Evolutionary conservation across 2,888 invertebrate species (phyloP).

Genomic region (Osedax fenrisi): DNA sequence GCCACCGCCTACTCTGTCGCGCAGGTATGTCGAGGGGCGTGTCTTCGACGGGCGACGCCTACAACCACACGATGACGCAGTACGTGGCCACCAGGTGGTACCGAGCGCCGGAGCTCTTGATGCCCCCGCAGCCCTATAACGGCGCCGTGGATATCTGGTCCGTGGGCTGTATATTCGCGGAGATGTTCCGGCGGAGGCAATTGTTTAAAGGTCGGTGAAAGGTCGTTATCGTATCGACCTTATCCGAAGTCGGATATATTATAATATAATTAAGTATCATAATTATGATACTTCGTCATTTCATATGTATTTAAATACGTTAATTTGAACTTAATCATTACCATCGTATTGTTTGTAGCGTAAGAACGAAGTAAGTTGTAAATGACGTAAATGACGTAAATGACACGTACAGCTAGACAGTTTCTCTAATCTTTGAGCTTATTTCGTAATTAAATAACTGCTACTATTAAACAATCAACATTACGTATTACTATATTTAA

Average conservation of each 20-base stretch:
- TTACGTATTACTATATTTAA: no score
- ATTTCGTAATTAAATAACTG: no score
- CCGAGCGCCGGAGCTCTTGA: constrained; percentile 52
- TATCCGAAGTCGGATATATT: neutral
- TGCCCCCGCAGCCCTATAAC: constrained; percentile 50
- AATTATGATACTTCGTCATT: constrained; percentile 5
- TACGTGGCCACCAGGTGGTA: constrained; percentile 53
- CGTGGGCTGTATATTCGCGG: constrained; percentile 53
- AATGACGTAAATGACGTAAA: no score
- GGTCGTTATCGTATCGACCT: neutral
- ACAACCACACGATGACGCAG: constrained; percentile 48
- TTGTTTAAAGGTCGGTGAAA: constrained; percentile 48
- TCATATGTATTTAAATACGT: no score
- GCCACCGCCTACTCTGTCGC: no score
- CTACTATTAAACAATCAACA: no score
- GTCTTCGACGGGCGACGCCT: constrained; percentile 38
- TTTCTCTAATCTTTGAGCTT: no score
- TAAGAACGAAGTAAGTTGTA: no score
- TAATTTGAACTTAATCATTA: no score
- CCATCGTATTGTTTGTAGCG: no score
- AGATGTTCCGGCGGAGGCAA: constrained; percentile 52
- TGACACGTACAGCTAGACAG: no score
- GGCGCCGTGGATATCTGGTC: constrained; percentile 53
- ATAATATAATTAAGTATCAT: neutral
- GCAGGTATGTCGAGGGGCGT: constrained; percentile 50